phyloP scores from a whole-genome alignment of 2,888 invertebrate genomes.

The Anthrax anthrax region DNA sequence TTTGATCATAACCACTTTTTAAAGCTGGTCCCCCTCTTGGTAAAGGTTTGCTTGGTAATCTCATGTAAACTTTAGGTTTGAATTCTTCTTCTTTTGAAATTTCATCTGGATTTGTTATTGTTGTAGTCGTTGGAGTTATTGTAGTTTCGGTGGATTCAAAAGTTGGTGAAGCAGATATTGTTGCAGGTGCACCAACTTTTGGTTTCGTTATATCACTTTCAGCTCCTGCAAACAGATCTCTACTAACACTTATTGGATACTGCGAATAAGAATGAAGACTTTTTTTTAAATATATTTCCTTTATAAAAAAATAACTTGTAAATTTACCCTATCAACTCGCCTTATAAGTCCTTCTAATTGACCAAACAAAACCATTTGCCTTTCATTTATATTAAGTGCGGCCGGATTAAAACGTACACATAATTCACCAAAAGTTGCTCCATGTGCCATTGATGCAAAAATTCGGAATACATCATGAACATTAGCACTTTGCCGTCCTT shows the following conservation, averaged over 20 bases:
- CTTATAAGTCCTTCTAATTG: conserved; percentile 72
- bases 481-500: conserved; percentile 49
- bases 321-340: conserved; percentile 64
- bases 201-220: conserved; percentile 12
- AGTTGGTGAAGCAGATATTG: conserved; percentile 8
- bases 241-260: conserved; percentile 39
- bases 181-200: conserved; percentile 9
- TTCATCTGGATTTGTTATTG: background rate
- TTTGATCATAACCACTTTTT: background rate
- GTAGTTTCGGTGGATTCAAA: background rate
- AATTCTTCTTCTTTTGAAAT: background rate
- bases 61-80: background rate
- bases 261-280: conserved; percentile 20
- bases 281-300: too few relatives aligned
- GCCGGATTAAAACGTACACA: conserved; percentile 61
- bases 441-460: conserved; percentile 63
- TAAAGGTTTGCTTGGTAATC: conserved; percentile 11
- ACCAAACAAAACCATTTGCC: conserved; percentile 75
- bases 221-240: conserved; percentile 17
- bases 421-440: conserved; percentile 59
- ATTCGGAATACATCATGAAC: conserved; percentile 58
- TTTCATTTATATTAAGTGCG: conserved; percentile 59
- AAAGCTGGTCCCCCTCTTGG: conserved; percentile 9
- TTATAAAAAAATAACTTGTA: too few relatives aligned
- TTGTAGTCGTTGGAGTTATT: background rate